Conservation (phyloP, 1,140 invertebrate species). For the Drosophila watanabei region DNA sequence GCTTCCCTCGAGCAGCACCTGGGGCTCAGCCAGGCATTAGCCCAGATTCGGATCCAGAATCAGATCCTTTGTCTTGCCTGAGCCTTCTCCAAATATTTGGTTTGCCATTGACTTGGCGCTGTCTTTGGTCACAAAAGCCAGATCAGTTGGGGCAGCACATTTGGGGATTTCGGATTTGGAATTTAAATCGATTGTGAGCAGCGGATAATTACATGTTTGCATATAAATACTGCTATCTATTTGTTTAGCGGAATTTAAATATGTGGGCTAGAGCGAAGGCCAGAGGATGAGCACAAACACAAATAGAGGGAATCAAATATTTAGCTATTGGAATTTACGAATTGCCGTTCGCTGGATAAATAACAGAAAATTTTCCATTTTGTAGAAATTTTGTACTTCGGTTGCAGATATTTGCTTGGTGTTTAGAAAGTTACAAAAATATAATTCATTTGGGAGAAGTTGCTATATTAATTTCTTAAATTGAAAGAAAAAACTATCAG, state of each 20-base stretch:
- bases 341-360: neutral
- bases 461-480: neutral
- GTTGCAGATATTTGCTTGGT: neutral
- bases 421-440: neutral
- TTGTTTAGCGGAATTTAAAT: constrained; percentile 21
- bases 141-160: neutral
- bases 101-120: constrained; percentile 19
- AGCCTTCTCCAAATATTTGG: constrained; percentile 34
- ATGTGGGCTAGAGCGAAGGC: neutral
- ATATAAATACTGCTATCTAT: neutral
- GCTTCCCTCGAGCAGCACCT: constrained; percentile 35
- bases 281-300: constrained; percentile 9
- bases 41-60: constrained; percentile 21
- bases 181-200: constrained; percentile 7
- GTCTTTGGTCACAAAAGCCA: constrained; percentile 23
- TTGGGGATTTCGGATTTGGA: neutral
- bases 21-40: constrained; percentile 32
- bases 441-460: neutral
- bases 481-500: too few relatives aligned
- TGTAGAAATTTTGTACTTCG: neutral
- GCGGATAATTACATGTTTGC: constrained; percentile 16
- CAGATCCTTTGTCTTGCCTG: constrained; percentile 32
- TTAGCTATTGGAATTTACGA: neutral
- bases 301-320: constrained; percentile 8
- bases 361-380: neutral